Evolutionary conservation across 2,888 invertebrate species (phyloP).

Genomic region (Agriopis marginaria): DNA sequence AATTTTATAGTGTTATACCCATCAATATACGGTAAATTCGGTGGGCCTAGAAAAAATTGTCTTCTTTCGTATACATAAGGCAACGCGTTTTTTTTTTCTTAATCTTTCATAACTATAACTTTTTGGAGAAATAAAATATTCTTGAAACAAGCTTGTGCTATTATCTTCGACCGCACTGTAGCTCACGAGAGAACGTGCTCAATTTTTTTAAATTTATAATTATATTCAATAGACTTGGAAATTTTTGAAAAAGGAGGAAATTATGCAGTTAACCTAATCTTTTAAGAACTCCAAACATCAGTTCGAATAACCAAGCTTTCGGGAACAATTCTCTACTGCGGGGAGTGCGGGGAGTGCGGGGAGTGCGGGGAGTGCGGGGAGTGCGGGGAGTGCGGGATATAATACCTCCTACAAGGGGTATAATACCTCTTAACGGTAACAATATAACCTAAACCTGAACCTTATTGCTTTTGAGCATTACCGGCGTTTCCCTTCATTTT

Average conservation of each 20-base stretch:
- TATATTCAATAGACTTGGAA: no score
- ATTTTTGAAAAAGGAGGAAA: background rate
- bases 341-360: background rate
- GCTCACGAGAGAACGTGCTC: no score
- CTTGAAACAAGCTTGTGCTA: no score
- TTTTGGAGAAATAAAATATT: no score
- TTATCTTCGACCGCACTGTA: no score
- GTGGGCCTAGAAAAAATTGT: no score
- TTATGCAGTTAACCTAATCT: conserved; percentile 11
- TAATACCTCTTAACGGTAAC: conserved; percentile 29
- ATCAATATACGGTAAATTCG: no score
- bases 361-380: background rate
- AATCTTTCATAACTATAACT: no score
- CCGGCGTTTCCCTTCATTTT: conserved; percentile 15
- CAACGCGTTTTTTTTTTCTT: no score
- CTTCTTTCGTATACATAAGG: no score
- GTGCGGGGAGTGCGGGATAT: background rate
- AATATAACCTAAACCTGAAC: conserved; percentile 29
- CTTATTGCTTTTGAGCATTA: conserved; percentile 33
- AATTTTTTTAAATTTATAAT: no score
- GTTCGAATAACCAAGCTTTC: conserved; percentile 13
- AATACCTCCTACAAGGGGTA: conserved; percentile 16
- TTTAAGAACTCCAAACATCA: conserved; percentile 11
- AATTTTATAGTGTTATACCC: no score
- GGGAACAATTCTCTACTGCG: conserved; percentile 8